phyloP scores from a whole-genome alignment of 1,140 invertebrate genomes.

The Zaprionus vittiger region DNA sequence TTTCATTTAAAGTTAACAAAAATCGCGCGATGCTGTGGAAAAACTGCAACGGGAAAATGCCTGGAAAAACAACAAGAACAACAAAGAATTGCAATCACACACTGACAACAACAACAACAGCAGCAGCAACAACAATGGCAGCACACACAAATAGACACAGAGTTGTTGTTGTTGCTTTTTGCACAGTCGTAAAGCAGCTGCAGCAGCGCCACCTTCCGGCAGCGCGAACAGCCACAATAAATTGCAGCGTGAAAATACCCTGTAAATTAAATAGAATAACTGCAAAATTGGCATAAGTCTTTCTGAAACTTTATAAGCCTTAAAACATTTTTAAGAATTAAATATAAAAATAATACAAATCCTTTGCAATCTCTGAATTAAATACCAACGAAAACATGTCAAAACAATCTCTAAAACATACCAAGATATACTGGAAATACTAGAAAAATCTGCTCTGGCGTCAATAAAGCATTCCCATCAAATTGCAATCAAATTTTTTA shows the following conservation, averaged over 20 bases:
- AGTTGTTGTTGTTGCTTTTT: conserved; percentile 33
- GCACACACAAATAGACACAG: conserved; percentile 55
- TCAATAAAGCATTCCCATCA: not conserved
- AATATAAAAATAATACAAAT: conserved; percentile 5
- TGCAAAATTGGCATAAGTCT: not conserved
- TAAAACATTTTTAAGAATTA: conserved; percentile 8
- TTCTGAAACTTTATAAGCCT: not conserved
- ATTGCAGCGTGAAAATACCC: conserved; percentile 11
- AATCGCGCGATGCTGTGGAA: conserved; percentile 49
- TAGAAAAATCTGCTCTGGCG: not conserved
- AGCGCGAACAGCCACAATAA: conserved; percentile 1
- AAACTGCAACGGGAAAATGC: conserved; percentile 68
- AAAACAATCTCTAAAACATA: not conserved
- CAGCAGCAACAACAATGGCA: conserved; percentile 48
- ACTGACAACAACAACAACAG: conserved; percentile 53
- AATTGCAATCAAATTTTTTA: not conserved
- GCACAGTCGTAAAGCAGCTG: conserved; percentile 75
- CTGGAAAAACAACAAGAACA: conserved; percentile 56
- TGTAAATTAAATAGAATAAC: not conserved
- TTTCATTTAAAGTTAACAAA: conserved; percentile 77
- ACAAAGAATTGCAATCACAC: conserved; percentile 24
- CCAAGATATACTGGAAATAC: not conserved
- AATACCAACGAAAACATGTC: not conserved
- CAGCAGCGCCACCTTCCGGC: conserved; percentile 76
- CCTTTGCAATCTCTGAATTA: not conserved